phyloP scores from a whole-genome alignment of 2,797 vertebrate genomes.

The Pseudopleuronectes americanus region DNA sequence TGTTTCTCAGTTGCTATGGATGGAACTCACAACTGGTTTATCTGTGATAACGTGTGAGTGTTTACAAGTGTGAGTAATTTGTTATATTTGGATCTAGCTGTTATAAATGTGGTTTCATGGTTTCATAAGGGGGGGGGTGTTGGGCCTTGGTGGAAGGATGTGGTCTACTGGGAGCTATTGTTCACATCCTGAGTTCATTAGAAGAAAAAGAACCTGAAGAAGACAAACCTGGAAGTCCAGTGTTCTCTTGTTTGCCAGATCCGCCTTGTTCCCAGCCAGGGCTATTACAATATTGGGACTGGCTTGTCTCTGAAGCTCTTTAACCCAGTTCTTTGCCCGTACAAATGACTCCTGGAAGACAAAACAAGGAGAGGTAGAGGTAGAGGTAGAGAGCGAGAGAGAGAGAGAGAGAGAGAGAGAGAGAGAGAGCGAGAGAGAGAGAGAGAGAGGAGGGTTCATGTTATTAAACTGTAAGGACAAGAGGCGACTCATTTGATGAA shows the following conservation, averaged over 20 bases:
- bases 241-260: slow-evolving; percentile 96
- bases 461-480: slow-evolving; percentile 28
- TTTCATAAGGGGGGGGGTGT: too few species aligned
- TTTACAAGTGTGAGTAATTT: too few species aligned
- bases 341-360: slow-evolving; percentile 95
- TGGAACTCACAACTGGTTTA: too few species aligned
- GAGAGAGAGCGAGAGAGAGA: neutral
- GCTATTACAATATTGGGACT: slow-evolving; percentile 99
- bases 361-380: slow-evolving; percentile 17
- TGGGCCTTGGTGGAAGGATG: too few species aligned
- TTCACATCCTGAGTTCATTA: neutral
- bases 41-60: too few species aligned
- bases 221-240: slow-evolving; percentile 95
- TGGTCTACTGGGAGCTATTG: too few species aligned
- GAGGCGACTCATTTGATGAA: slow-evolving; percentile 10
- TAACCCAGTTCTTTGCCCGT: slow-evolving; percentile 99
- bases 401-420: neutral
- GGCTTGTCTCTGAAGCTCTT: slow-evolving; percentile 99
- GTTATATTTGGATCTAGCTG: too few species aligned
- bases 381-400: neutral
- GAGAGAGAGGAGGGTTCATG: neutral
- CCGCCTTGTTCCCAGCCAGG: slow-evolving; percentile 98
- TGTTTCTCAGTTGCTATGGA: too few species aligned
- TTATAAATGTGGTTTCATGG: too few species aligned
- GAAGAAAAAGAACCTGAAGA: neutral